Evolutionary conservation across 2,797 vertebrate species (phyloP).

Genomic region (Phoebastria nigripes): DNA sequence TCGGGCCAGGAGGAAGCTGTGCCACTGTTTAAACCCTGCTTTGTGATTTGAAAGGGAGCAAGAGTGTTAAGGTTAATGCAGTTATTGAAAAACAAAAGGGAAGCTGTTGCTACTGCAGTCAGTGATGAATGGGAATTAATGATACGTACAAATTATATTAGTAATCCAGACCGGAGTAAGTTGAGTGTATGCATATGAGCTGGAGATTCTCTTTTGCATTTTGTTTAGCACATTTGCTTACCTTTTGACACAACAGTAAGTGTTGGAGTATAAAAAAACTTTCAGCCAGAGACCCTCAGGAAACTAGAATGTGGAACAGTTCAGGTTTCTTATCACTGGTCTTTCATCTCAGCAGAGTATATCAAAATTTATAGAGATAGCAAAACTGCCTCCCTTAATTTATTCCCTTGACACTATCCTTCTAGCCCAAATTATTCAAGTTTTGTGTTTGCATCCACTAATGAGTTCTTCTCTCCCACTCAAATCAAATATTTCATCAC

Average conservation of each 20-base stretch:
- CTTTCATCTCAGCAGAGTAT: constrained; percentile 26
- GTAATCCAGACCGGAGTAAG: not conserved
- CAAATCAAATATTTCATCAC: constrained; percentile 4
- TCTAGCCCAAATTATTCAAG: not conserved
- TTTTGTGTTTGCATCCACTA: constrained; percentile 42
- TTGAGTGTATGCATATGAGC: not conserved
- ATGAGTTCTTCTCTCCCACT: constrained; percentile 6
- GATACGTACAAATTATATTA: not conserved
- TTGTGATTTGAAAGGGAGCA: not conserved
- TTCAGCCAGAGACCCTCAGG: not conserved
- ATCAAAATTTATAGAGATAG: constrained; percentile 4
- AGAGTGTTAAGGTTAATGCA: not conserved
- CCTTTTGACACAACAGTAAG: not conserved
- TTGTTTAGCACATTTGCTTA: not conserved
- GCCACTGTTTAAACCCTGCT: not conserved
- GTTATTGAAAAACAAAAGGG: not conserved
- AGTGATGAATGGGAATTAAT: constrained; percentile 14
- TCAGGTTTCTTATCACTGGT: not conserved
- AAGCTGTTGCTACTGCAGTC: not conserved
- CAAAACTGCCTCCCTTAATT: constrained; percentile 42
- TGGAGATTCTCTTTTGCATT: not conserved
- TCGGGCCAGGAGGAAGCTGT: not conserved
- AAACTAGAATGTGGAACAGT: not conserved
- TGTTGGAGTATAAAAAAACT: not conserved
- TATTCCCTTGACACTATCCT: constrained; percentile 10